Conservation (phyloP, 1,140 invertebrate species). For the Theocolax elegans region DNA sequence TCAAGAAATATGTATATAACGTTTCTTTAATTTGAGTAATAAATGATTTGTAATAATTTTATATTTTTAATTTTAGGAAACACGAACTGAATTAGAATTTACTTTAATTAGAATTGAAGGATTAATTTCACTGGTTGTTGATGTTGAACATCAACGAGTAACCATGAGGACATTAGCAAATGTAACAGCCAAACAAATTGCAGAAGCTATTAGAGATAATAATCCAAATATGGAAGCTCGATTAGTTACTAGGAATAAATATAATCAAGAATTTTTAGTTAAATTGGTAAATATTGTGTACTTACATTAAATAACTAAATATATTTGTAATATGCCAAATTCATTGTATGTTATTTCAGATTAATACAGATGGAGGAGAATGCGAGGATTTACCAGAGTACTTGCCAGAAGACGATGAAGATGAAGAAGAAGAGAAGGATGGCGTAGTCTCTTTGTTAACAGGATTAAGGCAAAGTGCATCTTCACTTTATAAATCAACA, state of each 20-base stretch:
- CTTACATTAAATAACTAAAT: too few species aligned
- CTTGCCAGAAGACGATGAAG: slow-evolving; percentile 63
- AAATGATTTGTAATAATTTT: too few species aligned
- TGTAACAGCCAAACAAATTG: slow-evolving; percentile 64
- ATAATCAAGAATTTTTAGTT: slow-evolving; percentile 67
- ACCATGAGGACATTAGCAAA: slow-evolving; percentile 64
- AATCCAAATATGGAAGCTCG: slow-evolving; percentile 63
- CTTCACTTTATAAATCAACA: slow-evolving; percentile 64
- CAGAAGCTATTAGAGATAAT: slow-evolving; percentile 63
- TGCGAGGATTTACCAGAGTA: slow-evolving; percentile 64
- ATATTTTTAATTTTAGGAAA: slow-evolving; percentile 59
- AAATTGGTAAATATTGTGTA: slow-evolving; percentile 53
- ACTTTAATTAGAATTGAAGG: slow-evolving; percentile 65
- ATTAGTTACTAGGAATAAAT: slow-evolving; percentile 66
- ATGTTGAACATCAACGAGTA: slow-evolving; percentile 66
- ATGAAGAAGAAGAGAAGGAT: slow-evolving; percentile 61
- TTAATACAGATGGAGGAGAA: slow-evolving; percentile 56
- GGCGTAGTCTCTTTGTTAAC: slow-evolving; percentile 65
- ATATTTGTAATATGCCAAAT: too few species aligned
- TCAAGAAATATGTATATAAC: too few species aligned
- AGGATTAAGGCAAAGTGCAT: slow-evolving; percentile 64
- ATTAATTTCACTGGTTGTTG: slow-evolving; percentile 64
- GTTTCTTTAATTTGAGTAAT: too few species aligned
- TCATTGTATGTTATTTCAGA: slow-evolving; percentile 44
- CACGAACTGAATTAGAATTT: slow-evolving; percentile 61